Evolutionary conservation across 1,140 invertebrate species (phyloP).

Genomic region (Meloidogyne floridensis): DNA sequence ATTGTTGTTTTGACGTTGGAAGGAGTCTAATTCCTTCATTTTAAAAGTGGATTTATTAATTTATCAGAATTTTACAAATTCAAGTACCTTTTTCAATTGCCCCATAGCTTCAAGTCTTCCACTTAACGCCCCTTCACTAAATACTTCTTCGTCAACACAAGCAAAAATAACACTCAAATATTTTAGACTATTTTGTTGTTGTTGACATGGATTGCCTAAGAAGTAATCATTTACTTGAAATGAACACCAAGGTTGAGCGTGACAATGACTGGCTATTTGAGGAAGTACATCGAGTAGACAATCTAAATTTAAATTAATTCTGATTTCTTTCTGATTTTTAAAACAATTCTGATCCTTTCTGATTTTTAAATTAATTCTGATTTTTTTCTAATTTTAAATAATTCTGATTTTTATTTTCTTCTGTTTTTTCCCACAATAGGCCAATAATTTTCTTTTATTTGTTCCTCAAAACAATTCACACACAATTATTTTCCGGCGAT

Average conservation of each 20-base stretch:
- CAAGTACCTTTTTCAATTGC: conserved; percentile 43
- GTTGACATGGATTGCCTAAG: conserved; percentile 49
- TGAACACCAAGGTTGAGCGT: conserved; percentile 50
- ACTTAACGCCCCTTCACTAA: conserved; percentile 54
- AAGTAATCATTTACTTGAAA: conserved; percentile 49
- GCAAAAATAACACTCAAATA: conserved; percentile 53
- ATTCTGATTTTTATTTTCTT: neutral
- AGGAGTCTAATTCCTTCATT: conserved; percentile 10
- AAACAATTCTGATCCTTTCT: too few relatives aligned
- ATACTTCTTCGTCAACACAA: conserved; percentile 58
- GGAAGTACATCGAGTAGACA: conserved; percentile 53
- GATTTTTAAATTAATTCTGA: neutral
- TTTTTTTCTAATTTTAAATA: neutral
- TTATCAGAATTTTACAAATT: neutral
- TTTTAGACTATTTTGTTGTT: conserved; percentile 33
- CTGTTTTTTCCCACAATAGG: neutral
- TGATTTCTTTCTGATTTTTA: too few relatives aligned
- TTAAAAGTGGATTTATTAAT: neutral
- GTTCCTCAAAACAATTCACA: neutral
- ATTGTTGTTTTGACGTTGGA: conserved; percentile 39
- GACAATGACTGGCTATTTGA: conserved; percentile 43
- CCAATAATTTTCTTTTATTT: neutral
- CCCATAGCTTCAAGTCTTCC: conserved; percentile 55
- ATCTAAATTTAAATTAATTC: conserved; percentile 38
- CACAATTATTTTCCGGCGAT: conserved; percentile 4